Evolutionary conservation across 2,888 invertebrate genomes (phyloP).

Genomic region (Amorpha juglandis): DNA sequence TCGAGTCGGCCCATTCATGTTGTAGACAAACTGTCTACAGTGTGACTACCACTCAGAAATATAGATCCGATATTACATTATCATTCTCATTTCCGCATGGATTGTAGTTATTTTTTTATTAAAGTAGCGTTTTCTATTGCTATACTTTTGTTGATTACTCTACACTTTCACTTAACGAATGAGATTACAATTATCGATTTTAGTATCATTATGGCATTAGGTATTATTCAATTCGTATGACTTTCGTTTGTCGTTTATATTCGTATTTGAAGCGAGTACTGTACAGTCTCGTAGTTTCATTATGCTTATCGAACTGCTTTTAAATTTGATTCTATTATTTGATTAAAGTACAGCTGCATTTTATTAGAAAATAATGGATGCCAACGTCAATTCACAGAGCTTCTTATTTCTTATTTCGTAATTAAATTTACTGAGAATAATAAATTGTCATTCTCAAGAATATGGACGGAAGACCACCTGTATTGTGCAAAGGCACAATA

Average conservation of each 20-base stretch:
- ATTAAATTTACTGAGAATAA: slow-evolving; percentile 6
- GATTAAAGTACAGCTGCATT: neutral
- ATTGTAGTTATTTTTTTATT: neutral
- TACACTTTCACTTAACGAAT: neutral
- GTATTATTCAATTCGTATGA: neutral
- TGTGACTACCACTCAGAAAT: too few species aligned
- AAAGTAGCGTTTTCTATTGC: neutral
- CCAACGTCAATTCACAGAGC: neutral
- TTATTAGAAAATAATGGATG: neutral
- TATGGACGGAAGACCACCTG: neutral
- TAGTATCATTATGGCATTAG: neutral
- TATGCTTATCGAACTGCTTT: neutral
- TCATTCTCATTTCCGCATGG: neutral
- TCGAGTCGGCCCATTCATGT: too few species aligned
- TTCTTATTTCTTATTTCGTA: neutral
- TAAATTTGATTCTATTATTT: neutral
- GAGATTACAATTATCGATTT: neutral
- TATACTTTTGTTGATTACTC: neutral
- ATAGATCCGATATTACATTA: too few species aligned
- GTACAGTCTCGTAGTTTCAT: neutral
- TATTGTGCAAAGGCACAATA: neutral
- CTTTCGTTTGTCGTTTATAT: slow-evolving; percentile 17
- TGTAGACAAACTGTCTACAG: too few species aligned
- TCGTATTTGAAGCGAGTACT: slow-evolving; percentile 1
- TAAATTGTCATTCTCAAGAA: neutral